These are phyloP conservation scores for Pygoscelis adeliae DNA, from an alignment of 2,113 vertebrate genomes.

Conservation along the genomic window DNA sequence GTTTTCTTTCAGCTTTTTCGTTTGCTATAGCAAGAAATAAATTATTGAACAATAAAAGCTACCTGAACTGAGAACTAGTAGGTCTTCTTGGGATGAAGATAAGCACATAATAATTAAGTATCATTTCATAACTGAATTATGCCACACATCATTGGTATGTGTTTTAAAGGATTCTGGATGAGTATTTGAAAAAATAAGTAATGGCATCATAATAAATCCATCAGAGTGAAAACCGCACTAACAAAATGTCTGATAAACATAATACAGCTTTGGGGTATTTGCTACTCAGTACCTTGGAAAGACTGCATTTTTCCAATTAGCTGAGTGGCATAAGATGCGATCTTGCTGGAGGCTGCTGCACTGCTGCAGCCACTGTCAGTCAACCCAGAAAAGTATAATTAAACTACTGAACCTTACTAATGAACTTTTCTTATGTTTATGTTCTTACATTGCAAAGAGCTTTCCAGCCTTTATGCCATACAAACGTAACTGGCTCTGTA, in stretches of 20 bases:
- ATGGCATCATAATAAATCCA: neutral
- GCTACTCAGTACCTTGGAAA: conserved; percentile 9
- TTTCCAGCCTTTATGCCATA: neutral
- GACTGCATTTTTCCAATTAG: conserved; percentile 35
- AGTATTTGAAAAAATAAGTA: neutral
- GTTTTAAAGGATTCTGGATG: neutral
- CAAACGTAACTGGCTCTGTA: neutral
- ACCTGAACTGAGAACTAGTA: neutral
- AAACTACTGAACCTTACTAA: conserved; percentile 23
- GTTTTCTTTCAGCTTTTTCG: neutral
- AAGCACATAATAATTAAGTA: neutral
- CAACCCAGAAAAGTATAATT: conserved; percentile 18
- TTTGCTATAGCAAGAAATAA: neutral
- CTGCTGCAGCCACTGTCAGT: conserved; percentile 7
- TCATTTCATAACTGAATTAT: neutral
- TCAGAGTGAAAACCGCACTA: neutral
- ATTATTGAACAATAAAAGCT: neutral
- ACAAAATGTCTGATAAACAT: conserved; percentile 37
- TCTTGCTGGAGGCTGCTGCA: conserved; percentile 41
- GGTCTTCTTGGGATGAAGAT: neutral
- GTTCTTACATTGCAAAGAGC: neutral
- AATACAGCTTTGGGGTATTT: conserved; percentile 34
- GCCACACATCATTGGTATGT: neutral
- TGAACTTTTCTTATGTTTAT: neutral
- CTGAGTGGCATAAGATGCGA: neutral